Evolutionary conservation across 2,113 vertebrate genomes (phyloP).

Genomic region (Corydoras maculifer): DNA sequence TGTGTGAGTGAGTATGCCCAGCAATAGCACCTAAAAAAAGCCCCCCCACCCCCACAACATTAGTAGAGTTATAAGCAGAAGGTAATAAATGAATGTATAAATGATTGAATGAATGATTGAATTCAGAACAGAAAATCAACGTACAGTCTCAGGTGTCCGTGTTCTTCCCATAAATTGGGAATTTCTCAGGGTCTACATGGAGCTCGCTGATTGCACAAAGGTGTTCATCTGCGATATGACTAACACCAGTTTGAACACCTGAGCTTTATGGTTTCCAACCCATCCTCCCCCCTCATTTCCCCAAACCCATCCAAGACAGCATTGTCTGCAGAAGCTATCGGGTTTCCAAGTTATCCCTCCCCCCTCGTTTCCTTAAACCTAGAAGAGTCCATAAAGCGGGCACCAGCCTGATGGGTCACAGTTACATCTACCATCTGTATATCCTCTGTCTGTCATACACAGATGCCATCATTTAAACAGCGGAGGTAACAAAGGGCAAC

Average conservation of each 20-base stretch:
- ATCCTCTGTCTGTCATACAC: constrained; percentile 42
- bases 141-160: constrained; percentile 17
- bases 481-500: constrained; percentile 24
- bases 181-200: constrained; percentile 19
- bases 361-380: no score
- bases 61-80: no score
- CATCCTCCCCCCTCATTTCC: background rate
- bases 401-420: constrained; percentile 58
- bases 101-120: constrained; percentile 12
- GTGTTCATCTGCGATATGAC: constrained; percentile 26
- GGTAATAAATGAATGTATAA: no score
- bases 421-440: constrained; percentile 66
- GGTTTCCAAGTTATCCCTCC: no score
- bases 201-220: constrained; percentile 18
- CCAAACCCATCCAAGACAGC: constrained; percentile 29
- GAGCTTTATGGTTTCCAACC: constrained; percentile 23
- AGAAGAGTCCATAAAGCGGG: constrained; percentile 17
- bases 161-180: constrained; percentile 34
- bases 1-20: no score
- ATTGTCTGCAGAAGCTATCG: background rate
- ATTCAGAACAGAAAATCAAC: constrained; percentile 11
- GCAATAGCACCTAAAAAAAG: no score
- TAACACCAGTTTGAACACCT: constrained; percentile 33
- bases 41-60: no score
- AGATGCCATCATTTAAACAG: background rate